phyloP scores from a whole-genome alignment of 2,113 vertebrate genomes.

The Leptodactylus fuscus region DNA sequence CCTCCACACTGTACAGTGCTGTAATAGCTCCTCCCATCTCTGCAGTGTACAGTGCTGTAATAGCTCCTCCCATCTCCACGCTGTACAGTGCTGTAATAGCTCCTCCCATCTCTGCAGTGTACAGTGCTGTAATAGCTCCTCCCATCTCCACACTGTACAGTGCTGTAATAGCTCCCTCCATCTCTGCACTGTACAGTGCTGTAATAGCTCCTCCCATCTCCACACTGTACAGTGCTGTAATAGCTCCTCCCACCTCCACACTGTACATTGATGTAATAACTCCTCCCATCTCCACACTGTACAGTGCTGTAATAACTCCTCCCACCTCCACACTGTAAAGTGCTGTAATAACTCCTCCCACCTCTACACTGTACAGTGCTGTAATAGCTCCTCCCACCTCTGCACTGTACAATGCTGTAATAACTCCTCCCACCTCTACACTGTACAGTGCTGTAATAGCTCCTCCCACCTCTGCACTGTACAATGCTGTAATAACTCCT shows the following conservation, averaged over 20 bases:
- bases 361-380: background rate
- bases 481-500: background rate
- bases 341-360: background rate
- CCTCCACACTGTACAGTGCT: background rate
- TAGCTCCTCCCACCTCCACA: background rate
- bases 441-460: background rate
- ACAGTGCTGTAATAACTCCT: background rate
- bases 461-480: constrained; percentile 4
- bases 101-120: background rate
- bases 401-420: background rate
- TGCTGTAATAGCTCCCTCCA: background rate
- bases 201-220: background rate
- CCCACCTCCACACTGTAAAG: background rate
- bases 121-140: background rate
- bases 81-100: background rate
- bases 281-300: background rate
- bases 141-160: background rate
- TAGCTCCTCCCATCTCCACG: background rate
- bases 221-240: background rate
- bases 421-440: background rate
- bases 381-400: background rate
- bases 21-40: background rate
- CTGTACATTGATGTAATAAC: background rate
- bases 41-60: background rate
- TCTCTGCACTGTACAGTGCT: background rate